Base-by-base conservation (phyloP, 2,113 vertebrate genomes). In the Eupsittula cactorum region DNA sequence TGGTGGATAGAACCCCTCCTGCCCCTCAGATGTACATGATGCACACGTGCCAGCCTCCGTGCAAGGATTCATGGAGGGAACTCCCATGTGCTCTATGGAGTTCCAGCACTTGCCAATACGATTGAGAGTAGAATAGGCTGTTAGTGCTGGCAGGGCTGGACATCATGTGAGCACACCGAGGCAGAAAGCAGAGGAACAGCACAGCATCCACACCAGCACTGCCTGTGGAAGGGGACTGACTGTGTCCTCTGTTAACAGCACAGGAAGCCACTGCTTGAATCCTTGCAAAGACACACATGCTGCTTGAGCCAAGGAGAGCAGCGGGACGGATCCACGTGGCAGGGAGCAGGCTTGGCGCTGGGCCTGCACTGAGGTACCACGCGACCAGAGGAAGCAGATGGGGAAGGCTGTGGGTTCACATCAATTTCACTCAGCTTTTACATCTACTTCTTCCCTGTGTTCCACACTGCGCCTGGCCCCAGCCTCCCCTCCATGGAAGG, bases 391-490 rank as follows among this genome's bases (percentile, higher is more conserved):
- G 0, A 0, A 60, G 76, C 44, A 65, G 73, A 46, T 14, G 4
- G 2, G 31, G 41, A 39, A n/a, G 44, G n/a, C 68, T 60, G 49
- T 3, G 1, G 7, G 27, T 39, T 39, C 59, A 4, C 8, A 5
- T 44, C 5, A 0, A 7, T n/a, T 41, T 35, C 62, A 27, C 4
- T 4, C 31, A 29, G 59, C 8, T 44, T 50, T 60, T 17, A 25
- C 53, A 49, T 37, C 68, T 67, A 64, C 39, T 83, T 25, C 71
- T 60, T 46, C 59, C 25, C 65, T 5, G 1, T 4, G 1, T n/a
- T 50, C 5, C 35, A 10, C 0, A 1, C 11, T 18, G 27, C 0
- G 4, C 55, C 49, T 33, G 62, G 27, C 28, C n/a, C 28, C 63
- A 62, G 47, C 16, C 44, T 52, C 41, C 33, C 33, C 13, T 33